Conservation (phyloP, 35 echinoderm and acorn worm genomes). For the Ptychodera flava region DNA sequence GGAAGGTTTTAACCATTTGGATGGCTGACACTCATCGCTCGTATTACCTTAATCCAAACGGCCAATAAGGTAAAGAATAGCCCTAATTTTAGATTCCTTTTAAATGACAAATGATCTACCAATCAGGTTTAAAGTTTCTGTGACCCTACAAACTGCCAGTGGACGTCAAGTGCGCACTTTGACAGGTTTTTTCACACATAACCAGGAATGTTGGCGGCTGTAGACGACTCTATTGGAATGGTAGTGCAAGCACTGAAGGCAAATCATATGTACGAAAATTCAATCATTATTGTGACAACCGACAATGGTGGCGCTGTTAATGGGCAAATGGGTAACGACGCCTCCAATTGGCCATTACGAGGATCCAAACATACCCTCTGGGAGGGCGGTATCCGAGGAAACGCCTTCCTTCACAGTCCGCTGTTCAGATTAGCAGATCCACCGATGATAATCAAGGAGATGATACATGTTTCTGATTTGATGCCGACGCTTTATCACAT, state of each 20-base stretch:
- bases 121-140: too few species aligned
- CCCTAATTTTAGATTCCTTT: too few species aligned
- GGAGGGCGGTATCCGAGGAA: slow-evolving; percentile 84
- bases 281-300: slow-evolving; percentile 82
- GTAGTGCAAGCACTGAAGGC: slow-evolving; percentile 58
- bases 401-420: slow-evolving; percentile 61
- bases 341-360: slow-evolving; percentile 79
- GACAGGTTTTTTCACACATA: not conserved
- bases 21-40: too few species aligned
- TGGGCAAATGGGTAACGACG: slow-evolving; percentile 70
- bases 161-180: too few species aligned
- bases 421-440: slow-evolving; percentile 71
- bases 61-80: too few species aligned
- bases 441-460: slow-evolving; percentile 34
- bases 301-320: slow-evolving; percentile 86
- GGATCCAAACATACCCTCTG: too few species aligned
- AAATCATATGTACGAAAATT: slow-evolving; percentile 53
- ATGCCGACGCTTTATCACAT: slow-evolving; percentile 77
- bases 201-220: slow-evolving; percentile 76
- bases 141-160: too few species aligned
- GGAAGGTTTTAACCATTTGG: too few species aligned
- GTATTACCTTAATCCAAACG: too few species aligned
- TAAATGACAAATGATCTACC: too few species aligned
- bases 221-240: slow-evolving; percentile 77
- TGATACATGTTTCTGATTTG: slow-evolving; percentile 82